phyloP scores from a whole-genome alignment of 2,113 vertebrate species.

The Corythaixoides concolor region DNA sequence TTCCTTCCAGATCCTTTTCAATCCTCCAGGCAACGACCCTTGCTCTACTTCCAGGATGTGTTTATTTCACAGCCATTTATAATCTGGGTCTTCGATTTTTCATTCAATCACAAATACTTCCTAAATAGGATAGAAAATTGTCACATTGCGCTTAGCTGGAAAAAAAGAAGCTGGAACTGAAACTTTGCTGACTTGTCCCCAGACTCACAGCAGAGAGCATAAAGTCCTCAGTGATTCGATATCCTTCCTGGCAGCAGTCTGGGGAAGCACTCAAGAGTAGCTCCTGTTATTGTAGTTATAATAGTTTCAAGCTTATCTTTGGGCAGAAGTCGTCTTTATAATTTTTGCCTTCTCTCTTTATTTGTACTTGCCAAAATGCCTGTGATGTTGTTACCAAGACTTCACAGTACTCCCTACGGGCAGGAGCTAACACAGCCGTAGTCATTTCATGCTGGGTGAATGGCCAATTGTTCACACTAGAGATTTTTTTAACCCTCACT shows the following conservation, averaged over 20 bases:
- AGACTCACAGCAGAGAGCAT: not conserved
- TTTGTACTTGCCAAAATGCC: not conserved
- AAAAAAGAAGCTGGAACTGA: not conserved
- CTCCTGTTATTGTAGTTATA: not conserved
- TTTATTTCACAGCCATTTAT: not conserved
- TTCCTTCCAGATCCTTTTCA: not conserved
- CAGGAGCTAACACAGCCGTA: not conserved
- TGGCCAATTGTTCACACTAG: not conserved
- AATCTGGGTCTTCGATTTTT: not conserved
- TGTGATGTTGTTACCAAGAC: not conserved
- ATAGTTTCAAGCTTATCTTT: not conserved
- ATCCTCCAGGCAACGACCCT: not conserved
- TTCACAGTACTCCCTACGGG: not conserved
- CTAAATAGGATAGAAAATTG: not conserved
- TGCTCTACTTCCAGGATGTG: not conserved
- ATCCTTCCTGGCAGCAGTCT: not conserved
- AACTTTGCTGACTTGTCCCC: not conserved
- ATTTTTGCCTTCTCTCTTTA: not conserved
- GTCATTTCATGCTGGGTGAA: not conserved
- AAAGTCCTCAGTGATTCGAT: not conserved
- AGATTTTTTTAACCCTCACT: slow-evolving; percentile 17
- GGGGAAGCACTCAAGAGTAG: not conserved
- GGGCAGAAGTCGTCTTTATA: not conserved
- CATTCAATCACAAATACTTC: not conserved
- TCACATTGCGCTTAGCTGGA: not conserved